Percentiles rank a stretch among this genome's conserved stretches.
Evolutionary conservation across 2,113 vertebrate genomes (phyloP).

Genomic region (Epinephelus cyanopodus): DNA sequence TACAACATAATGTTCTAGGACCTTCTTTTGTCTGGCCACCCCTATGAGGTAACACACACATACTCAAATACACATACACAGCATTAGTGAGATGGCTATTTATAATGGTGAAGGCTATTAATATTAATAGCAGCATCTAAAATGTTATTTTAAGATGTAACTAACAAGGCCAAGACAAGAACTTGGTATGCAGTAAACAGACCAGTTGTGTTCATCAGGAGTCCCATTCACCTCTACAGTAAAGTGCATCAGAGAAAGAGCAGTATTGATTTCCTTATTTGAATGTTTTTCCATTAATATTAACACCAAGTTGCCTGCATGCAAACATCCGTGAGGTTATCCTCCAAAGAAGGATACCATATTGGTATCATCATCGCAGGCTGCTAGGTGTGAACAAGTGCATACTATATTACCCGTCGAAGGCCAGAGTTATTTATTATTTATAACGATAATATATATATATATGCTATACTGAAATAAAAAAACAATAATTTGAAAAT

Average conservation of each 20-base stretch:
- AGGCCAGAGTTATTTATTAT: constrained; percentile 1
- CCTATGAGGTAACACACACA: constrained; percentile 8
- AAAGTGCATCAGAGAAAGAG: constrained; percentile 21
- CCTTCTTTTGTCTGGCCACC: constrained; percentile 24
- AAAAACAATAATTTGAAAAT: constrained; percentile 8
- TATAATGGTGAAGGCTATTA: neutral
- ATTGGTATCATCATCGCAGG: neutral
- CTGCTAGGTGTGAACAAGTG: neutral
- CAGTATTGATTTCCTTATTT: constrained; percentile 28
- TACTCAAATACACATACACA: neutral
- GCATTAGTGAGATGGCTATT: neutral
- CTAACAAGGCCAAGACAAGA: neutral
- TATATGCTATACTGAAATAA: neutral
- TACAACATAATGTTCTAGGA: constrained; percentile 51
- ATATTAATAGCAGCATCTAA: neutral
- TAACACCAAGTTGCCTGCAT: constrained; percentile 6
- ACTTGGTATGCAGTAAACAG: constrained; percentile 4
- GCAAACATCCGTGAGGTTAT: neutral
- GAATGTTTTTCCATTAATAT: constrained; percentile 1
- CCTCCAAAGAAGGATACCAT: neutral
- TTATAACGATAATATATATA: neutral
- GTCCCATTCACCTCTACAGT: constrained; percentile 14
- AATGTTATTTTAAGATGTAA: constrained; percentile 12
- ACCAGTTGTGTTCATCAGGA: neutral
- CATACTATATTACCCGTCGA: neutral